A percentile compares a stretch with the other conserved stretches of the same genome.
Conservation (phyloP, 2,113 vertebrate species). For the Equus quagga region DNA sequence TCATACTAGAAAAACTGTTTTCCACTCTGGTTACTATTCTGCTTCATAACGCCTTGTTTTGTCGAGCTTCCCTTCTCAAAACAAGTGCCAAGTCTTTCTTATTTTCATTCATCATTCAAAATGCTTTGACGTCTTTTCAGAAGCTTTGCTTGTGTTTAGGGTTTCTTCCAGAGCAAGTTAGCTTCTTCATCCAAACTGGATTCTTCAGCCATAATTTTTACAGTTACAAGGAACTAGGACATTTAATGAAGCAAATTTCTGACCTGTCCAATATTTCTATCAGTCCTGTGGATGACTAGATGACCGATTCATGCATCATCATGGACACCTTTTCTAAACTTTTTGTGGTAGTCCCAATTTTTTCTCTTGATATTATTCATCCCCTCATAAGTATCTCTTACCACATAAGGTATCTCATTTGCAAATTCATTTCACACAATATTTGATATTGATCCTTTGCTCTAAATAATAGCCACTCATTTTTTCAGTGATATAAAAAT, state of each 20-base stretch:
- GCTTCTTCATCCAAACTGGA: slow-evolving; percentile 4
- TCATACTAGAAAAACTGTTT: slow-evolving; percentile 42
- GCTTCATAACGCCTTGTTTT: slow-evolving; percentile 50
- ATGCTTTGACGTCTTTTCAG: slow-evolving; percentile 50
- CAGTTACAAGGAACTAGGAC: neutral
- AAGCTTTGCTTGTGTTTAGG: slow-evolving; percentile 51
- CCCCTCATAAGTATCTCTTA: neutral
- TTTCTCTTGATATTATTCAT: slow-evolving; percentile 16
- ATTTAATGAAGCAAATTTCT: slow-evolving; percentile 59
- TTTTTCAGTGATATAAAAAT: slow-evolving; percentile 39
- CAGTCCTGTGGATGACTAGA: neutral
- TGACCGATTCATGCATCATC: neutral
- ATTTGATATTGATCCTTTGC: slow-evolving; percentile 39
- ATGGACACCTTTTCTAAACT: neutral
- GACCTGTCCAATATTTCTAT: slow-evolving; percentile 53
- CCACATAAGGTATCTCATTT: slow-evolving; percentile 7
- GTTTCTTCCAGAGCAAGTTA: slow-evolving; percentile 58
- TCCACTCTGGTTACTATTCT: slow-evolving; percentile 52
- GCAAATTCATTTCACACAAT: slow-evolving; percentile 5
- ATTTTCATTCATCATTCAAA: slow-evolving; percentile 67
- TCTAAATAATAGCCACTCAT: neutral
- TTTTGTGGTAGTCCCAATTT: neutral
- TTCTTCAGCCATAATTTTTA: slow-evolving; percentile 25
- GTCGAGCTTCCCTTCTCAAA: slow-evolving; percentile 52
- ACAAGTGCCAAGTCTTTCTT: slow-evolving; percentile 59